Conservation (phyloP, 2,797 vertebrate genomes). For the Propithecus perrieri region DNA sequence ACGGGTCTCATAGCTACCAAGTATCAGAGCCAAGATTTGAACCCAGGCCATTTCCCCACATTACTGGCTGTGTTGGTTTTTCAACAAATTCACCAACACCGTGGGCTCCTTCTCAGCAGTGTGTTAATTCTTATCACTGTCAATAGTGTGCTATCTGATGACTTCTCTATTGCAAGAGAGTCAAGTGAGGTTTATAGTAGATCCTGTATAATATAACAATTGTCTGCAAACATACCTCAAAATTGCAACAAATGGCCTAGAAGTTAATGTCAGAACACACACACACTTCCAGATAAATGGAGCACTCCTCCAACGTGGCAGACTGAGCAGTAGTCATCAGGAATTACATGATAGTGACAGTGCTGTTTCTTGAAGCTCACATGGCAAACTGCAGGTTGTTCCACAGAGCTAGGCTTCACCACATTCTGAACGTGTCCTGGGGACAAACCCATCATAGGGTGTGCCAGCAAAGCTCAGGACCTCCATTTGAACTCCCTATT, state of each 20-base stretch:
- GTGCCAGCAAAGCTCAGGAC: neutral
- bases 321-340: neutral
- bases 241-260: neutral
- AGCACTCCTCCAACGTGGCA: neutral
- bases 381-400: neutral
- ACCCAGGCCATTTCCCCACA: neutral
- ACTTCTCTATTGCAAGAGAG: neutral
- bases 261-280: conserved; percentile 49
- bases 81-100: neutral
- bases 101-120: neutral
- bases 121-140: neutral
- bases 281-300: neutral
- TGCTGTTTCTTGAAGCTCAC: conserved; percentile 15
- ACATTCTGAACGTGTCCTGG: neutral
- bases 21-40: neutral
- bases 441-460: neutral
- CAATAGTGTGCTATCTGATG: neutral
- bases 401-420: neutral
- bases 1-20: neutral
- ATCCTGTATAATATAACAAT: neutral
- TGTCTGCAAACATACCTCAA: neutral
- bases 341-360: neutral
- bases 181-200: neutral
- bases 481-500: neutral
- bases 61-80: neutral